These are phyloP conservation scores for Adela reaumurella DNA, from an alignment of 2,888 invertebrate species.

Conservation along the genomic window DNA sequence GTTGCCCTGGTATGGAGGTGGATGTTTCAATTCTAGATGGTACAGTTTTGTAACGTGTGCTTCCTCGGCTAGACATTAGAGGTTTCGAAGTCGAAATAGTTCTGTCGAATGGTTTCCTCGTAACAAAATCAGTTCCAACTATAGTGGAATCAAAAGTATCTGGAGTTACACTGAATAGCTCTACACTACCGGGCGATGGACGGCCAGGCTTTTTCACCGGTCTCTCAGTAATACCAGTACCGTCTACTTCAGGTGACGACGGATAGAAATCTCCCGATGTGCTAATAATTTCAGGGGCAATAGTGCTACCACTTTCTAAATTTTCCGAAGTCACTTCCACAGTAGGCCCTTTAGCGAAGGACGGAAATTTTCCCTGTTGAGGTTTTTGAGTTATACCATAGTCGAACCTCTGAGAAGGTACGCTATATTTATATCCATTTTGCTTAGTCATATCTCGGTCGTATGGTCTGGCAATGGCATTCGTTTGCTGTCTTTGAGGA, in stretches of 20 bases:
- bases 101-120: no score
- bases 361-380: background rate
- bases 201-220: background rate
- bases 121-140: no score
- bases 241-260: background rate
- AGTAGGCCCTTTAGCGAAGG: no score
- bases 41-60: background rate
- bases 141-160: background rate
- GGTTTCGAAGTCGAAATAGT: background rate
- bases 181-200: background rate
- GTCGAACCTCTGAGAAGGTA: background rate
- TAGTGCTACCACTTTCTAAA: no score
- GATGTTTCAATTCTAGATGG: no score
- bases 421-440: background rate
- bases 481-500: no score
- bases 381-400: background rate
- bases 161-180: background rate
- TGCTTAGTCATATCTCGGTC: no score
- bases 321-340: no score
- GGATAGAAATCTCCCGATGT: background rate
- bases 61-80: background rate
- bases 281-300: background rate
- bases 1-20: no score
- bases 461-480: no score
- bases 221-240: background rate